Conservation (phyloP, 92 coral and sea anemone genomes). For the Montipora capitata region DNA sequence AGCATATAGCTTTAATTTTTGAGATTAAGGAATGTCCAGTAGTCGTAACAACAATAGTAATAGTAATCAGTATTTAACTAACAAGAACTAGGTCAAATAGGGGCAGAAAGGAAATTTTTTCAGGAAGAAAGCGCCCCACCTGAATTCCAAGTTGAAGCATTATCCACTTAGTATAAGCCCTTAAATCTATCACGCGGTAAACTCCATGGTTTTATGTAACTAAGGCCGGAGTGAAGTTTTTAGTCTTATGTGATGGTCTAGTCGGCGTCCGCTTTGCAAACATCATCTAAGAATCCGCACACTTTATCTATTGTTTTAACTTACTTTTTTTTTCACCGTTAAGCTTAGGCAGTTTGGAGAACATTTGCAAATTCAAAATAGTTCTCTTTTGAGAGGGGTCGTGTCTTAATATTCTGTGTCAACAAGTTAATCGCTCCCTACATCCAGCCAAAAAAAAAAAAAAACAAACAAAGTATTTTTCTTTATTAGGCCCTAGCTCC, state of each 20-base stretch:
- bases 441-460: background rate
- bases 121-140: conserved; percentile 10
- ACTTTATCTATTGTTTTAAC: background rate
- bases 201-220: background rate
- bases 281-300: background rate
- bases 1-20: background rate
- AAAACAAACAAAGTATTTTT: background rate
- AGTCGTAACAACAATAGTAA: too few species aligned
- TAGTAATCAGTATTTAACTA: too few species aligned
- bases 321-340: too few species aligned
- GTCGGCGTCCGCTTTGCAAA: background rate
- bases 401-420: background rate
- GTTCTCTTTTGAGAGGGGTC: background rate
- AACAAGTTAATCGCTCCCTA: background rate
- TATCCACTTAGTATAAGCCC: background rate
- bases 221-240: background rate
- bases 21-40: background rate
- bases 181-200: background rate
- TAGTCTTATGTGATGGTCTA: background rate
- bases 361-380: too few species aligned
- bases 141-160: background rate
- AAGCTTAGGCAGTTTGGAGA: too few species aligned
- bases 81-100: background rate
- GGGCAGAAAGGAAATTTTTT: background rate
- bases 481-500: background rate